These are phyloP conservation scores for Drosophila subobscura DNA, from an alignment of 1,140 invertebrate genomes.

Conservation along the genomic window DNA sequence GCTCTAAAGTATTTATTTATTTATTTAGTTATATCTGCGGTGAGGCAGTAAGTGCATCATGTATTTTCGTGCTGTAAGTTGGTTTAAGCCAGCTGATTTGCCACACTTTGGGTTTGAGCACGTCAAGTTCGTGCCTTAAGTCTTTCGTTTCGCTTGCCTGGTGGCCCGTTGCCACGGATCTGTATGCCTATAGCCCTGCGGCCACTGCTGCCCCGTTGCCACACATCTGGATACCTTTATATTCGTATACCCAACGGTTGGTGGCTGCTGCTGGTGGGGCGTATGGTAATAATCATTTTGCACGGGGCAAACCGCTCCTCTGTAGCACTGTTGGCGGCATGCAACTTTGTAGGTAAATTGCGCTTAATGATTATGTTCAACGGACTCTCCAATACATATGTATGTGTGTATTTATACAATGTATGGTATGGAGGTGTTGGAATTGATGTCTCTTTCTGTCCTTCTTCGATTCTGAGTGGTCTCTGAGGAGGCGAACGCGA, in stretches of 20 bases:
- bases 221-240: slow-evolving; percentile 2
- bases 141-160: slow-evolving; percentile 78
- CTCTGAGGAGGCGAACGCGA: slow-evolving; percentile 44
- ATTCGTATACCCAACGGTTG: slow-evolving; percentile 17
- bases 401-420: slow-evolving; percentile 12
- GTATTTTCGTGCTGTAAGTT: slow-evolving; percentile 17
- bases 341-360: slow-evolving; percentile 81
- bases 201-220: slow-evolving; percentile 15
- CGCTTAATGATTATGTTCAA: slow-evolving; percentile 82
- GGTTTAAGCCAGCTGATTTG: slow-evolving; percentile 62
- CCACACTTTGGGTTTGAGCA: slow-evolving; percentile 79
- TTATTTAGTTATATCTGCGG: slow-evolving; percentile 58
- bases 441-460: slow-evolving; percentile 56
- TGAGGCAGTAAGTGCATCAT: slow-evolving; percentile 1
- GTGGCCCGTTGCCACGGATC: slow-evolving; percentile 60
- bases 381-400: slow-evolving; percentile 67
- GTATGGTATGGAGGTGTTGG: slow-evolving; percentile 53
- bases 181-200: slow-evolving; percentile 1
- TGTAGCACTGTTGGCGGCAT: slow-evolving; percentile 58
- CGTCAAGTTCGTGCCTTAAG: slow-evolving; percentile 79
- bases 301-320: slow-evolving; percentile 20
- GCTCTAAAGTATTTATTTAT: slow-evolving; percentile 55
- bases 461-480: slow-evolving; percentile 27
- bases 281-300: slow-evolving; percentile 81
- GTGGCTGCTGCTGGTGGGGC: slow-evolving; percentile 37